Evolutionary conservation across 2,113 vertebrate species (phyloP), one percentile per base, ranked within the genome.

Genomic region (Rutilus rutilus): DNA sequence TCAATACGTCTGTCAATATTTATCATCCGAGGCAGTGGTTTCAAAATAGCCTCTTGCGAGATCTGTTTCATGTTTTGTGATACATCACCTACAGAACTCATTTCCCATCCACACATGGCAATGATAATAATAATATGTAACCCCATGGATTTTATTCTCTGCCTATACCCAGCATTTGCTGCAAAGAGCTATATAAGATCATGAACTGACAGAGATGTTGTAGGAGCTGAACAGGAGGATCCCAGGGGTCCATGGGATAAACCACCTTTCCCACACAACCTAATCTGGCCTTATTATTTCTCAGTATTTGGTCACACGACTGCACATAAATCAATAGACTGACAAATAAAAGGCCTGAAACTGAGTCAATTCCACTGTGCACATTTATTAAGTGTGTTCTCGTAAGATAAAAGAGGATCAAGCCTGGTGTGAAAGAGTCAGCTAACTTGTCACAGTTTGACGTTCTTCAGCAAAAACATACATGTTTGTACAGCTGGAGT

Each of bases 401-500:
- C 11, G 6, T 33, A 45, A 82, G 80, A 52, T 54, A 23, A 69
- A 82, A 82, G n/a, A 47, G 8, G 39, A 84, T 75, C 21, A 50
- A 78, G 65, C 11, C 39, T 4, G 39, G n/a, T 60, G 27, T 60
- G 54, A 73, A 88, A 47, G 59, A 64, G 47, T 77, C n/a, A 57
- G 77, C 33, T 21, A 64, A 62, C 69, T 81, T 67, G 76, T 84
- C 80, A 74, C 65, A 54, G 67, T 85, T 42, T 85, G 78, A 85
- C 54, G 45, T 77, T 85, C 50, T 85, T 47, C 54, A 47, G 57
- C 50, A 57, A 67, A 64, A 74, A 75, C 45, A 83, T 21, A 45
- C 60, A 64, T 88, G 82, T 84, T 89, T 88, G 50, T 65, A 74
- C 86, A 89, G 84, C 82, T 88, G 89, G 74, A 64, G 36, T 21